Base-by-base conservation (phyloP, 2,113 vertebrate species). In the Notechis scutatus region DNA sequence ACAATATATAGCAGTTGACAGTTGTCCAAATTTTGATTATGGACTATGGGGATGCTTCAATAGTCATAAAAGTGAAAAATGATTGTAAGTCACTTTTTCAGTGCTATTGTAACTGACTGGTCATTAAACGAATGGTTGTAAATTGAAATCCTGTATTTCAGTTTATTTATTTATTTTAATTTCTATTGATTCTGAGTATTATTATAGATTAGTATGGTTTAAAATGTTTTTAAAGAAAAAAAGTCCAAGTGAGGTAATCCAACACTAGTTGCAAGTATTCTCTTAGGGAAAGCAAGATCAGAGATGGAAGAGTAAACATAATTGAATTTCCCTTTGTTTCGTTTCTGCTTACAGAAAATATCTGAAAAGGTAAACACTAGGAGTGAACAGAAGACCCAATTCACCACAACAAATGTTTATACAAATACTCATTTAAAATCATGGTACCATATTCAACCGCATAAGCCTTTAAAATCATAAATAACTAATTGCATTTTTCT, bases 401-500 rank as follows among this genome's bases (percentile, higher is more conserved):
- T 90, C 90, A 26, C 5, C 2, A 15, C 14, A 64, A 57, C 18
- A 90, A 57, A 95, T 90, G 56, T 89, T 93, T 89, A 52, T 61
- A 74, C 50, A 12, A 90, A 93, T 81, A 11, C 0, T 93, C 56
- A 56, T 87, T 94, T 54, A 89, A 92, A 88, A 5, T 52, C 86
- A 18, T 2, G 34, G 20, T 85, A 56, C 52, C 8, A 21, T 90
- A 69, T 24, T 88, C 29, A 57, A 42, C 59, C 91, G 7, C 39
- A 92, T 21, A 23, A 92, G 92, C 7, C 88, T 1, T n/a, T 2
- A 85, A 47, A n/a, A n/a, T 1, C 50, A 34, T 59, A 42, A 56
- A 39, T 88, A 87, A 69, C 26, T 20, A 52, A 47, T 69, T 42
- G 59, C 54, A 7, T 26, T 81, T 50, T 4, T 94, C 34, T 42